A percentile compares a stretch with the other conserved stretches of the same genome.
These are phyloP conservation scores for Mustelus asterias DNA, from an alignment of 2,113 vertebrate species.

Conservation along the genomic window DNA sequence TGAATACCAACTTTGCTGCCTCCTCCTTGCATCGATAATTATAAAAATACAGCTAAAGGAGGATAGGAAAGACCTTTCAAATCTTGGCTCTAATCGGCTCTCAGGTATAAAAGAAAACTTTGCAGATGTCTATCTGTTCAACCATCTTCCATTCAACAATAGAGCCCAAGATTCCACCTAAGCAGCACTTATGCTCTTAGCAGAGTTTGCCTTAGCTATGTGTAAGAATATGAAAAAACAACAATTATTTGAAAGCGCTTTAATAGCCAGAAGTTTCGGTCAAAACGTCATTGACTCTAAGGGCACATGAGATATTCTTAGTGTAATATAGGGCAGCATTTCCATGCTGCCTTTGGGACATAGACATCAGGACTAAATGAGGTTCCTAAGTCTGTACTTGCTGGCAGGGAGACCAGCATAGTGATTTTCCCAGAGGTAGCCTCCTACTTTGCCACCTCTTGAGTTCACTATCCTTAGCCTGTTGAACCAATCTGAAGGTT, in stretches of 20 bases:
- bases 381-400: too few relatives aligned
- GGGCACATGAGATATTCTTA: not conserved
- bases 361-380: too few relatives aligned
- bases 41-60: not conserved
- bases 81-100: not conserved
- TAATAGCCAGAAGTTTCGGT: not conserved
- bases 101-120: not conserved
- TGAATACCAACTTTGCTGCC: not conserved
- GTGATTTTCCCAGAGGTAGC: too few relatives aligned
- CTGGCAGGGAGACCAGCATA: too few relatives aligned
- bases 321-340: not conserved
- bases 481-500: too few relatives aligned
- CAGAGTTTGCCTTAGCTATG: not conserved
- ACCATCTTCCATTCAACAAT: not conserved
- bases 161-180: not conserved
- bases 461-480: too few relatives aligned
- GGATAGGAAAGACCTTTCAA: not conserved
- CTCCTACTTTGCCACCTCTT: too few relatives aligned
- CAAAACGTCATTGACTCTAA: not conserved
- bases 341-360: too few relatives aligned
- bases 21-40: not conserved
- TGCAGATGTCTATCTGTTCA: not conserved
- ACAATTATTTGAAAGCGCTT: not conserved
- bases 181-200: not conserved
- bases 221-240: slow-evolving; percentile 6